These are phyloP conservation scores for Lampris incognitus DNA, from an alignment of 2,113 vertebrate species.

Conservation along the genomic window DNA sequence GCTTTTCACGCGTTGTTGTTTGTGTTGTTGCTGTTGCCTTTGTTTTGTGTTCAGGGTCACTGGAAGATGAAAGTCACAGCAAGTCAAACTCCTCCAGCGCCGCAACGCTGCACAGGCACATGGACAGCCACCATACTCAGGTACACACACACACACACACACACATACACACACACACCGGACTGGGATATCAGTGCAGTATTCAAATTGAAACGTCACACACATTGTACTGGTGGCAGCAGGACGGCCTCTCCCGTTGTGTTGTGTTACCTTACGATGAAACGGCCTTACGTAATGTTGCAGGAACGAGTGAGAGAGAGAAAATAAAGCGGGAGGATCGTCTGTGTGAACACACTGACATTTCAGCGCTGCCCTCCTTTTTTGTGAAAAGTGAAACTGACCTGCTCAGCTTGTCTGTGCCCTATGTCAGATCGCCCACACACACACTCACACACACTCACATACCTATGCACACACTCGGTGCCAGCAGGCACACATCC, in stretches of 20 bases:
- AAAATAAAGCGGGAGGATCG: not conserved
- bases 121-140: conserved; percentile 92
- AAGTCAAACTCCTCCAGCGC: conserved; percentile 81
- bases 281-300: not conserved
- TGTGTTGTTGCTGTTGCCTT: conserved; percentile 16
- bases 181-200: not conserved
- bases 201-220: not conserved
- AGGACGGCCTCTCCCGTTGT: not conserved
- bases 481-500: not conserved
- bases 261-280: not conserved
- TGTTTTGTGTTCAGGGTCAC: conserved; percentile 79
- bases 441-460: conserved; percentile 5
- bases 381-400: not conserved
- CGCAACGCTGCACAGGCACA: conserved; percentile 85
- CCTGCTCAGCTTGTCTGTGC: not conserved
- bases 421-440: not conserved
- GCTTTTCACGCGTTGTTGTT: conserved; percentile 1
- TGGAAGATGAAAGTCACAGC: conserved; percentile 88
- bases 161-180: conserved; percentile 14
- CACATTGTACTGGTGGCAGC: not conserved
- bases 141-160: conserved; percentile 75
- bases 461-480: not conserved
- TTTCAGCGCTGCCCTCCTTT: conserved; percentile 1
- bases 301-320: not conserved
- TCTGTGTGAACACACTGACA: not conserved